Percentiles rank a stretch among this genome's conserved stretches.
Conservation (phyloP, 2,797 vertebrate genomes). For the Hafferia zeledoni region DNA sequence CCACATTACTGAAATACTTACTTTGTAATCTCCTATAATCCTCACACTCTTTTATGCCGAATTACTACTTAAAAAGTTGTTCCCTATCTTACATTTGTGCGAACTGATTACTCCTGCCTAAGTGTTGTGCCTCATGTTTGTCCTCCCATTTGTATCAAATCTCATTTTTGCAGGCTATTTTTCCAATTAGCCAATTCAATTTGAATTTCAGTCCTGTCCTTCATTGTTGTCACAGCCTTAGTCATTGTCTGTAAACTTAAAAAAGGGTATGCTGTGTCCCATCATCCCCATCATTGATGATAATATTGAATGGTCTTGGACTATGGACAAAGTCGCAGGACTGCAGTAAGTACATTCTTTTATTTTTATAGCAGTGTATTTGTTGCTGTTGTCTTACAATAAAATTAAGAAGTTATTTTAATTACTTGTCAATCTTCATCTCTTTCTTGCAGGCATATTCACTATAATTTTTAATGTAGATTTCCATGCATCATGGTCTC, state of each 20-base stretch:
- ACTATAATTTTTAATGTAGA: not conserved
- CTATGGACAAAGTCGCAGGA: not conserved
- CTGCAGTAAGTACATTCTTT: not conserved
- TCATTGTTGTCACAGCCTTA: slow-evolving; percentile 2
- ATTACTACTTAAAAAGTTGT: not conserved
- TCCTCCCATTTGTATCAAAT: not conserved
- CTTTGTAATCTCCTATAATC: not conserved
- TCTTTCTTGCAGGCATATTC: not conserved
- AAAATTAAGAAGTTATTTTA: not conserved
- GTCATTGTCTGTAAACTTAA: not conserved
- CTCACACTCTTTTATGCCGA: not conserved
- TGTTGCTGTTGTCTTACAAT: not conserved
- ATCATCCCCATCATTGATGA: not conserved
- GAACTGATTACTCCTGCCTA: not conserved
- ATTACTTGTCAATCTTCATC: not conserved
- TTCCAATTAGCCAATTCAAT: not conserved
- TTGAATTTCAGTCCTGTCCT: not conserved
- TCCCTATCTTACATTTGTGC: not conserved
- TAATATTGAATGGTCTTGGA: not conserved
- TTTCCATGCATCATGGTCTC: not conserved
- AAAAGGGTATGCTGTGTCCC: not conserved
- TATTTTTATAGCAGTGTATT: not conserved
- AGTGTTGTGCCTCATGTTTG: not conserved
- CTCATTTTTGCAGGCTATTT: not conserved
- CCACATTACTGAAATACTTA: not conserved